Evolutionary conservation across 2,797 vertebrate genomes (phyloP).

Genomic region (Catostomus latipinnis): DNA sequence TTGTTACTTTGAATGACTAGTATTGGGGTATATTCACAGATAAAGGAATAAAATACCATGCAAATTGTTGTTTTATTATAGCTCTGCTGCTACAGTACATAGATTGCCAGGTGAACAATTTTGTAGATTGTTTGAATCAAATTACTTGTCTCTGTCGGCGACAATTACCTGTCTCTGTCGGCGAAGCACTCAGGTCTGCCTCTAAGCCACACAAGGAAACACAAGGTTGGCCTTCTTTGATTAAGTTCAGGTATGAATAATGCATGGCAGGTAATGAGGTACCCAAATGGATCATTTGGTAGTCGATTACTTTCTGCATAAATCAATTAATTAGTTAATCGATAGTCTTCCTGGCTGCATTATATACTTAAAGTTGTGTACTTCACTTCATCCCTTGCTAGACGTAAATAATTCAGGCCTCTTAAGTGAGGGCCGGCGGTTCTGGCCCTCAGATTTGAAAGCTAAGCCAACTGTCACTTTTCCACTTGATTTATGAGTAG

Average conservation of each 20-base stretch:
- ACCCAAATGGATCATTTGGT: conserved; percentile 74
- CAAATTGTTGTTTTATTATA: conserved; percentile 26
- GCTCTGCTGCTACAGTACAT: neutral
- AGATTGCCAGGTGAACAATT: neutral
- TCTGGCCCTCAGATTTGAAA: conserved; percentile 48
- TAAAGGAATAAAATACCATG: conserved; percentile 31
- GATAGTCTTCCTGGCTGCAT: conserved; percentile 78
- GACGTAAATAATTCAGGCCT: conserved; percentile 75
- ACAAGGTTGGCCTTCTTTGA: conserved; percentile 61
- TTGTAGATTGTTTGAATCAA: neutral
- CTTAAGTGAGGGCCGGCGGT: conserved; percentile 56
- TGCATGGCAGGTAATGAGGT: conserved; percentile 81
- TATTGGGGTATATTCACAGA: conserved; percentile 31
- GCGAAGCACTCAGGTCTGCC: neutral
- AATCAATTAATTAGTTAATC: conserved; percentile 84
- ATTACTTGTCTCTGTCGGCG: neutral
- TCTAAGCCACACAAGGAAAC: conserved; percentile 49
- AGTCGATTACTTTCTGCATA: conserved; percentile 79
- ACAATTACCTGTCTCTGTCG: neutral
- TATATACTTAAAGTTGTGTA: conserved; percentile 76
- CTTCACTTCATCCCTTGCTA: conserved; percentile 58
- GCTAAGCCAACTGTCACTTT: conserved; percentile 51
- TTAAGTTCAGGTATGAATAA: conserved; percentile 75
- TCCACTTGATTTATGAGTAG: conserved; percentile 51
- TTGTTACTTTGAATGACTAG: conserved; percentile 28